These are phyloP conservation scores for Porites rus DNA, from an alignment of 92 coral and sea anemone species.

Conservation along the genomic window DNA sequence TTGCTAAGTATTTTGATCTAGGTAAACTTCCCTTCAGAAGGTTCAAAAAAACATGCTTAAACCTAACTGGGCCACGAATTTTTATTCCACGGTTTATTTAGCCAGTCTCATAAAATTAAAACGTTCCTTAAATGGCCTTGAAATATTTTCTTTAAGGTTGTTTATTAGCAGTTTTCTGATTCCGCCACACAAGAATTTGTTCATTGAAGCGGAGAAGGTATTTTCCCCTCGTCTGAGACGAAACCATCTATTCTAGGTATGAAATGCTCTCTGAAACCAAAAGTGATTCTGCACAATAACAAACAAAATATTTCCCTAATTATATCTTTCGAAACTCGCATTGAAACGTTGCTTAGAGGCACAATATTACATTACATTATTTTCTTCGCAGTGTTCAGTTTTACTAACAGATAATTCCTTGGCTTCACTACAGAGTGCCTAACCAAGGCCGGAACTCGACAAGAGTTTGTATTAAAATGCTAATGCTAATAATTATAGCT, in stretches of 20 bases:
- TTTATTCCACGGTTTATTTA: too few species aligned
- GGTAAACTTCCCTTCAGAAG: not conserved
- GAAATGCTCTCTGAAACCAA: slow-evolving; percentile 37
- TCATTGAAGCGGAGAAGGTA: not conserved
- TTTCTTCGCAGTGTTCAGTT: not conserved
- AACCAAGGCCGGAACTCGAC: not conserved
- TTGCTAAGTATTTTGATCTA: not conserved
- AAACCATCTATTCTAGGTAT: slow-evolving; percentile 3
- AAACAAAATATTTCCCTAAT: not conserved
- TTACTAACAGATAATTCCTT: not conserved
- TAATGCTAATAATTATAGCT: too few species aligned
- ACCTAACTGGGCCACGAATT: too few species aligned
- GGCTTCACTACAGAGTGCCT: too few species aligned
- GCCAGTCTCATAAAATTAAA: too few species aligned
- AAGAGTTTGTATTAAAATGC: too few species aligned
- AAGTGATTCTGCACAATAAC: slow-evolving; percentile 6
- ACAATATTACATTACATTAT: not conserved
- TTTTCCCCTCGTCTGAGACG: slow-evolving; percentile 15
- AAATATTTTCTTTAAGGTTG: too few species aligned
- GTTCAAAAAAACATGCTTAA: too few species aligned
- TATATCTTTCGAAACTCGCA: not conserved
- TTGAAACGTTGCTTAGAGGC: not conserved
- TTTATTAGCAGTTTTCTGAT: not conserved
- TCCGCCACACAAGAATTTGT: not conserved
- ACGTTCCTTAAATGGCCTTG: not conserved